Evolutionary conservation across 2,797 vertebrate species (phyloP).

Genomic region (Monodelphis domestica): DNA sequence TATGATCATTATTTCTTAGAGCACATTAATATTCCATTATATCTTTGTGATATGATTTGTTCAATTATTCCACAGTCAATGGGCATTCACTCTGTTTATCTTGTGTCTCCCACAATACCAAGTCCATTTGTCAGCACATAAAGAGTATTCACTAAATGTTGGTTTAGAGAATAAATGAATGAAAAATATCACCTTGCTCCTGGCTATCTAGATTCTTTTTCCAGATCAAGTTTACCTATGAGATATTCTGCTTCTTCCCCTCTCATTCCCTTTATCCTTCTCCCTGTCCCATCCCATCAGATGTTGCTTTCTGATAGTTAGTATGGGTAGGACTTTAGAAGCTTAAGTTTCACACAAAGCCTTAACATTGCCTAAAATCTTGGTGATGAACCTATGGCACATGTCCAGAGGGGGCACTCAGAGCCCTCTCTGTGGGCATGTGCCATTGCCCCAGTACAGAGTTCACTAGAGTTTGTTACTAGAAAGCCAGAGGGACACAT

Average conservation of each 20-base stretch:
- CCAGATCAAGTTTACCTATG: background rate
- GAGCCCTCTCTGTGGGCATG: no score
- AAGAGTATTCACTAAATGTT: background rate
- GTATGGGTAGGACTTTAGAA: background rate
- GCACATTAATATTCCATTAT: background rate
- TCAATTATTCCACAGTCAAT: background rate
- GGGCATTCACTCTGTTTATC: background rate
- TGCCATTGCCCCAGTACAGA: no score
- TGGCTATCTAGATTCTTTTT: background rate
- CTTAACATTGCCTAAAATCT: background rate
- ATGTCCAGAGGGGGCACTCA: no score
- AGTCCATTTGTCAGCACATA: background rate
- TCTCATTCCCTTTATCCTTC: background rate
- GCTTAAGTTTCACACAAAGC: background rate
- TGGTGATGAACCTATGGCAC: no score
- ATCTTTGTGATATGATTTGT: background rate
- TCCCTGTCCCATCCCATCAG: background rate
- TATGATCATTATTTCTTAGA: background rate
- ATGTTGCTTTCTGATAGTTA: background rate
- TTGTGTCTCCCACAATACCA: background rate
- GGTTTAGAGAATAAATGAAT: background rate
- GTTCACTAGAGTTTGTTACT: no score
- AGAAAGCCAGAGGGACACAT: no score
- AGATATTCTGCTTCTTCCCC: background rate
- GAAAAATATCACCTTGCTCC: background rate